Evolutionary conservation across 2,113 vertebrate species (phyloP).

Genomic region (Gnathonemus echidnorhynchus): DNA sequence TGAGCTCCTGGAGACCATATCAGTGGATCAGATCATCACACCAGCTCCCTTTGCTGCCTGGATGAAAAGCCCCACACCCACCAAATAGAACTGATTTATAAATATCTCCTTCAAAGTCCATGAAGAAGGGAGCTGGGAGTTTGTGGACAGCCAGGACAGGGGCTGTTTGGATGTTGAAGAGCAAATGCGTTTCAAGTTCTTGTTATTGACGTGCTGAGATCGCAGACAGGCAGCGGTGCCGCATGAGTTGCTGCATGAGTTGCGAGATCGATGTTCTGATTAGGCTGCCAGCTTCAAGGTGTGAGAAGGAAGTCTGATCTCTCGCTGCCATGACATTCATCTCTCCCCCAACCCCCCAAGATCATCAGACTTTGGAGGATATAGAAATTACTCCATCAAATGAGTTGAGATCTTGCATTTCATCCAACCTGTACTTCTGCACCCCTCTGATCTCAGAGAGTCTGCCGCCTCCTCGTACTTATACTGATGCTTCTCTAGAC

Average conservation of each 20-base stretch:
- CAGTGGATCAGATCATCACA: slow-evolving; percentile 15
- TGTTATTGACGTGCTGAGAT: slow-evolving; percentile 22
- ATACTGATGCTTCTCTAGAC: not conserved
- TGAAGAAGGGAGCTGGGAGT: slow-evolving; percentile 21
- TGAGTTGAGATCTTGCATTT: not conserved
- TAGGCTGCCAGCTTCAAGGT: not conserved
- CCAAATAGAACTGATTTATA: slow-evolving; percentile 40
- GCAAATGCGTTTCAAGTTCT: slow-evolving; percentile 9
- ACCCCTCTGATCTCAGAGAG: not conserved
- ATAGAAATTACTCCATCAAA: not conserved
- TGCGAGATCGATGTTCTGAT: slow-evolving; percentile 3
- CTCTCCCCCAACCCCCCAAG: not conserved
- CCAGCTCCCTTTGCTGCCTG: not conserved
- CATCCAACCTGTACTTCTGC: not conserved
- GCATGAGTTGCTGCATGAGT: not conserved
- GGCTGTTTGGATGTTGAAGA: slow-evolving; percentile 21
- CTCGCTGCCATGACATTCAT: not conserved
- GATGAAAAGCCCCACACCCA: slow-evolving; percentile 22
- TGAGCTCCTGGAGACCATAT: slow-evolving; percentile 23
- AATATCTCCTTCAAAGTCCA: slow-evolving; percentile 26
- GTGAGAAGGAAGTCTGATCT: not conserved
- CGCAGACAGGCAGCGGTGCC: not conserved
- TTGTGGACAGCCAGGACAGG: not conserved
- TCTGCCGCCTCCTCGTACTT: not conserved
- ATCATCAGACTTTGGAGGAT: not conserved